These are phyloP conservation scores for Drosophila quadrilineata DNA, from an alignment of 1,140 invertebrate genomes.

Conservation along the genomic window DNA sequence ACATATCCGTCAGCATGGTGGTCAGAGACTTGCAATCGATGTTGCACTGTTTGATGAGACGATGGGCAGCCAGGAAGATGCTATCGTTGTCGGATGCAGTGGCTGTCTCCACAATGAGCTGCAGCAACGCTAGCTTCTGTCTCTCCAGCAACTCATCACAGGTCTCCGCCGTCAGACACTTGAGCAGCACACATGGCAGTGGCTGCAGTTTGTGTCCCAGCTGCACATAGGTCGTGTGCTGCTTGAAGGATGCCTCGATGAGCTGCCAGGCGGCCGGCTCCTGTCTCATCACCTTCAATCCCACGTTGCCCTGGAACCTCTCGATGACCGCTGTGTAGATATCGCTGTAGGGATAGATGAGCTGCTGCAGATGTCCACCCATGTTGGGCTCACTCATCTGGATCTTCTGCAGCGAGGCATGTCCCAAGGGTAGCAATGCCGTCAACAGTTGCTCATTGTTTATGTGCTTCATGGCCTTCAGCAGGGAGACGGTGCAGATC, in stretches of 20 bases:
- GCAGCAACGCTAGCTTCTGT: conserved; percentile 80
- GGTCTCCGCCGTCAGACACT: conserved; percentile 83
- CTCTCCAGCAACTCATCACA: conserved; percentile 82
- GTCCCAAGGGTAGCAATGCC: conserved; percentile 81
- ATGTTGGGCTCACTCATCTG: background rate
- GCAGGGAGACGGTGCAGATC: conserved; percentile 41
- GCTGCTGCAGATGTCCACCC: conserved; percentile 39
- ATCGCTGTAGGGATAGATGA: conserved; percentile 49
- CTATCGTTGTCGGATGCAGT: conserved; percentile 82
- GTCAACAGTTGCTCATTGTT: conserved; percentile 80
- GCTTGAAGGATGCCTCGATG: conserved; percentile 48
- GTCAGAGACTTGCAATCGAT: conserved; percentile 85
- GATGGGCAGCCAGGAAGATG: conserved; percentile 84
- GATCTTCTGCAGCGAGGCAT: conserved; percentile 42
- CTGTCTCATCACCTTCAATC: conserved; percentile 33
- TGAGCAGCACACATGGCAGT: conserved; percentile 59
- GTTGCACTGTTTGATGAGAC: conserved; percentile 87
- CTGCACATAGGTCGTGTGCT: conserved; percentile 47
- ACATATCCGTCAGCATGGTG: conserved; percentile 82
- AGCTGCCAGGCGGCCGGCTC: conserved; percentile 58
- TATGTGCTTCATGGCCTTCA: conserved; percentile 82
- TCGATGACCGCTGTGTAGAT: conserved; percentile 61
- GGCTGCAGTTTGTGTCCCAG: conserved; percentile 57
- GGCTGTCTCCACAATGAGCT: conserved; percentile 82
- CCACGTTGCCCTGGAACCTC: conserved; percentile 49